Conservation (phyloP, 2,888 invertebrate species). For the Deilephila elpenor region DNA sequence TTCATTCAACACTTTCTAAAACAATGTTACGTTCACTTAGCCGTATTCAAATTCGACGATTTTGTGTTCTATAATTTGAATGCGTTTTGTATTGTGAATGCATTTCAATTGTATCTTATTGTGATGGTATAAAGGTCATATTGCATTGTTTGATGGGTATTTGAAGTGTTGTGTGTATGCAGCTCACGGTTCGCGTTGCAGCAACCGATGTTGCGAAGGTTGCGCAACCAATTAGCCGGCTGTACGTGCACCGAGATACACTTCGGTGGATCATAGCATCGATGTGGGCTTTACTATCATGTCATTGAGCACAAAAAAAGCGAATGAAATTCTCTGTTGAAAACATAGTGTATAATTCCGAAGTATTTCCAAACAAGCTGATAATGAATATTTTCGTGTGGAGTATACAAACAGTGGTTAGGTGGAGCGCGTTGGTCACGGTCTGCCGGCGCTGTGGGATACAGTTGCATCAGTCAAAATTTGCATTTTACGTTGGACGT, state of each 20-base stretch:
- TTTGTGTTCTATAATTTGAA: conserved; percentile 47
- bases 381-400: conserved; percentile 67
- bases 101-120: conserved; percentile 33
- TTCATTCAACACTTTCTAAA: conserved; percentile 74
- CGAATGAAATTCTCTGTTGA: conserved; percentile 35
- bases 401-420: conserved; percentile 53
- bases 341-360: conserved; percentile 21
- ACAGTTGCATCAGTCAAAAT: conserved; percentile 73
- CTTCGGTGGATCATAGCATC: conserved; percentile 70
- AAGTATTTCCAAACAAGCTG: conserved; percentile 56
- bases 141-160: conserved; percentile 38
- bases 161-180: conserved; percentile 49
- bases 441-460: conserved; percentile 70
- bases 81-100: conserved; percentile 32
- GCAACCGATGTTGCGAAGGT: conserved; percentile 61
- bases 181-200: conserved; percentile 57
- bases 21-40: conserved; percentile 71
- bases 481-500: conserved; percentile 77
- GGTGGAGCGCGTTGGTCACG: conserved; percentile 66
- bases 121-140: conserved; percentile 28
- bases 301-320: not conserved
- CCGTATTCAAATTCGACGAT: conserved; percentile 71
- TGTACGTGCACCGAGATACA: conserved; percentile 54
- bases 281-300: conserved; percentile 40
- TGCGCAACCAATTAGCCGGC: conserved; percentile 71